Evolutionary conservation across 1,140 invertebrate species (phyloP).

Genomic region (Rhyacophila brunnea): DNA sequence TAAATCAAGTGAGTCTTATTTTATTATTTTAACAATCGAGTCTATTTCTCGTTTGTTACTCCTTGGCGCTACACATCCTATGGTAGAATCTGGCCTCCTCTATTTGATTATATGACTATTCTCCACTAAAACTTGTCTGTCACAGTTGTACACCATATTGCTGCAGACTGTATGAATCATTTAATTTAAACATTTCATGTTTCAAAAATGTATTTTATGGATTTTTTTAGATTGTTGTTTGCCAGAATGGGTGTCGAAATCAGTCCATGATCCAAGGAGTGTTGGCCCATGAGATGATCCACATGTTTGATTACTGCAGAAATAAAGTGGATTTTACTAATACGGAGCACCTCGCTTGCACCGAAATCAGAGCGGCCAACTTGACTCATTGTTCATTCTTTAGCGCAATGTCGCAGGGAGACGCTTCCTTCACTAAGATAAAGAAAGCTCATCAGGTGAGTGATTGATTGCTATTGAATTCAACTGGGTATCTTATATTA

Average conservation of each 20-base stretch:
- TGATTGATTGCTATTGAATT: too few species aligned
- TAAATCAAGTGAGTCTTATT: conserved; percentile 72
- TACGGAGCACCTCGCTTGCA: conserved; percentile 91
- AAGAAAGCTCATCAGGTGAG: conserved; percentile 68
- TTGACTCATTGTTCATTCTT: conserved; percentile 88
- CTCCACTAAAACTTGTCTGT: too few species aligned
- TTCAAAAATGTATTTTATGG: too few species aligned
- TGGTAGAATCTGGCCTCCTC: too few species aligned
- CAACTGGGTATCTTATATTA: too few species aligned
- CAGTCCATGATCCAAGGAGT: conserved; percentile 72
- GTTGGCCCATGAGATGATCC: conserved; percentile 89
- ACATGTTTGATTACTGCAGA: conserved; percentile 94
- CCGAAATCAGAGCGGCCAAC: conserved; percentile 90
- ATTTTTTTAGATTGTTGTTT: conserved; percentile 77
- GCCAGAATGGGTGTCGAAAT: conserved; percentile 76
- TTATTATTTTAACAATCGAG: too few species aligned
- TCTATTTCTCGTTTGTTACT: too few species aligned
- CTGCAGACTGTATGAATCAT: too few species aligned
- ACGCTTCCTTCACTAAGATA: conserved; percentile 72
- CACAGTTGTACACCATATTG: too few species aligned
- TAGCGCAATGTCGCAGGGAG: conserved; percentile 74
- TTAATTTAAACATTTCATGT: too few species aligned
- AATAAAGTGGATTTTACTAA: conserved; percentile 88
- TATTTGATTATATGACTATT: too few species aligned
- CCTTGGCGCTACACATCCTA: too few species aligned